Percentiles rank a stretch among this genome's conserved stretches.
phyloP scores from a whole-genome alignment of 2,888 invertebrate genomes.

The Sinohyriopsis cumingii region DNA sequence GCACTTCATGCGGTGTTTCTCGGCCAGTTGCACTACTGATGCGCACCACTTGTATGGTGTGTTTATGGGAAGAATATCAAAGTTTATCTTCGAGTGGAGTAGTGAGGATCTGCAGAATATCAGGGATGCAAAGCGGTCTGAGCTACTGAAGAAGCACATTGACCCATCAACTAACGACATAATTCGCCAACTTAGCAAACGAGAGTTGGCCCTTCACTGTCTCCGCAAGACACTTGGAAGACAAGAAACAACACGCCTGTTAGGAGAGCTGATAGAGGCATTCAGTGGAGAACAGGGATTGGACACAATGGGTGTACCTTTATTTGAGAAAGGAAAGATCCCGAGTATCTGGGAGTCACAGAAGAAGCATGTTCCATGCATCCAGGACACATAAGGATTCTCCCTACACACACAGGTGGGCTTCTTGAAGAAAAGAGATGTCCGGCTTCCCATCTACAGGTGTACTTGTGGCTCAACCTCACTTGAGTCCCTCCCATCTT shows the following conservation, averaged over 20 bases:
- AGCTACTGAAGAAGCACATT: slow-evolving; percentile 8
- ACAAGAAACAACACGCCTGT: slow-evolving; percentile 19
- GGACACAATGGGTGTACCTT: slow-evolving; percentile 29
- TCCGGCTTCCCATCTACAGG: slow-evolving; percentile 19
- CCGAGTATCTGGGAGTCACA: slow-evolving; percentile 22
- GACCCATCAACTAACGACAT: slow-evolving; percentile 1
- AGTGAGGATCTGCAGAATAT: slow-evolving; percentile 23
- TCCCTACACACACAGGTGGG: slow-evolving; percentile 30
- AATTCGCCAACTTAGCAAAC: slow-evolving; percentile 2
- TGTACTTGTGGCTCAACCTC: slow-evolving; percentile 39
- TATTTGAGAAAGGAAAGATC: slow-evolving; percentile 22
- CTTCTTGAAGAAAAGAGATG: slow-evolving; percentile 22
- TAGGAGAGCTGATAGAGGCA: slow-evolving; percentile 21
- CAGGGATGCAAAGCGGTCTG: slow-evolving; percentile 16
- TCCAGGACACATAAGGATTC: slow-evolving; percentile 30
- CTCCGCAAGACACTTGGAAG: slow-evolving; percentile 28
- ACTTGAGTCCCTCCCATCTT: slow-evolving; percentile 37
- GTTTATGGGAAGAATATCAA: slow-evolving; percentile 38
- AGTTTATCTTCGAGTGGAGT: slow-evolving; percentile 36
- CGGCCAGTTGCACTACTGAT: slow-evolving; percentile 31
- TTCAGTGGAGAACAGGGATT: slow-evolving; percentile 21
- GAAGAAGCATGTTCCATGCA: slow-evolving; percentile 29
- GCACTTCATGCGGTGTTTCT: slow-evolving; percentile 47
- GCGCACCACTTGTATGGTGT: slow-evolving; percentile 37
- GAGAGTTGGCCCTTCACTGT: slow-evolving; percentile 31